Evolutionary conservation across 2,113 vertebrate species (phyloP), one percentile per base, ranked within the genome.

Genomic region (Mugil cephalus): DNA sequence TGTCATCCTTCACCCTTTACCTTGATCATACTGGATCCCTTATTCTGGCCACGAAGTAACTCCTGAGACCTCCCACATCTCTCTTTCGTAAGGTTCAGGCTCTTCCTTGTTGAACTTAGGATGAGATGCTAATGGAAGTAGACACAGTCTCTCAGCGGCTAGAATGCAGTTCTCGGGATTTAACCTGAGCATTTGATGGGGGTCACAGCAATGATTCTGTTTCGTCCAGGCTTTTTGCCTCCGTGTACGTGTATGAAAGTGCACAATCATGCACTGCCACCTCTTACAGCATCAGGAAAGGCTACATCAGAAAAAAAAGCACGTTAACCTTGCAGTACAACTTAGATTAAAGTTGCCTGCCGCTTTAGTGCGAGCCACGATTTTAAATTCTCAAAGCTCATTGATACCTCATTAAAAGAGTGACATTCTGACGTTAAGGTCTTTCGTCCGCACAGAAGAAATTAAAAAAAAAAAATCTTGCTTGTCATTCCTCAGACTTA

Each of bases 91-190:
- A 79, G 43, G 73, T 81, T 67, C 6, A 6, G 46, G 21, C 66
- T 75, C 63, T 55, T 8, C 47, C 36, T 15, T 54, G 30, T 53
- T 71, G 66, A 89, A 82, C 83, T 74, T 18, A 48, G 54, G 35
- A 78, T 38, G 39, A 75, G 71, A 89, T 55, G 19, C 45, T 89
- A 87, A 91, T 82, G 60, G 70, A 74, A 65, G 3, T 18, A 72
- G 85, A 89, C 69, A 11, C 55, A 64, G 36, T 46, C 73, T 79
- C 73, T 84, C 52, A 61, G 60, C 62, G 77, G 77, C 62, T 65
- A 67, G 73, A 62, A 13, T 40, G 17, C 10, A 51, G 52, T 62
- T 56, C 70, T 58, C 12, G 51, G 46, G 48, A 77, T 84, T 69
- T 86, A 71, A 88, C 80, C 82, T 10, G 4, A 61, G 45, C 54